Percentiles rank a stretch among this genome's conserved stretches.
Conservation (phyloP, 2,113 vertebrate species). For the Cynocephalus volans region DNA sequence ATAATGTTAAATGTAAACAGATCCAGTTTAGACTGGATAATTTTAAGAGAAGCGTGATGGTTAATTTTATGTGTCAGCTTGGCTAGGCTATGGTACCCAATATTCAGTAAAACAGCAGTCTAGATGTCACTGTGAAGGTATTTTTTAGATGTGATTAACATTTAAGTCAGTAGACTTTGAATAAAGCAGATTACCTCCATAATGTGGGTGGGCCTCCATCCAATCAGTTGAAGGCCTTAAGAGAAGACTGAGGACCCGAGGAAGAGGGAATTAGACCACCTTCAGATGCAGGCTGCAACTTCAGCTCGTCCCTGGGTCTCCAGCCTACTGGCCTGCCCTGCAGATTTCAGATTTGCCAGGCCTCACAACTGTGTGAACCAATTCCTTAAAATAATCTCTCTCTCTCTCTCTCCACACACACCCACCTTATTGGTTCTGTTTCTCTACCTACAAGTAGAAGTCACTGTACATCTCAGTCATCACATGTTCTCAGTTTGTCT, state of each 20-base stretch:
- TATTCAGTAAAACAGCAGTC: neutral
- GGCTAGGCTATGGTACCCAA: neutral
- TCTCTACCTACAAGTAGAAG: neutral
- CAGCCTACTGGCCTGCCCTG: neutral
- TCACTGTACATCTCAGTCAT: neutral
- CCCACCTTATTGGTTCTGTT: neutral
- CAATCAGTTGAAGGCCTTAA: neutral
- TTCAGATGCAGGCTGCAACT: neutral
- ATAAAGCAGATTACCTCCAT: neutral
- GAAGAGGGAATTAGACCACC: neutral
- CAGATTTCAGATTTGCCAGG: neutral
- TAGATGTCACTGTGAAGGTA: neutral
- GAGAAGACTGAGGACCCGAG: neutral
- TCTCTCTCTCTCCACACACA: neutral
- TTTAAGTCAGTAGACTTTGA: neutral
- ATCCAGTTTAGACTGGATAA: neutral
- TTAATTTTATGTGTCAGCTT: neutral
- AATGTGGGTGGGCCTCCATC: neutral
- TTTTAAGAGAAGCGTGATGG: neutral
- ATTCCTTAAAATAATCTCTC: neutral
- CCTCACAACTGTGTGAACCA: neutral
- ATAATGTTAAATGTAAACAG: conserved; percentile 29
- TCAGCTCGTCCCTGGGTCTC: neutral
- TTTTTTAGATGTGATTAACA: neutral
- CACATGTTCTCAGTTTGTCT: neutral